Conservation (phyloP, 2,797 vertebrate species). For the Melanotaenia parkinsoni region DNA sequence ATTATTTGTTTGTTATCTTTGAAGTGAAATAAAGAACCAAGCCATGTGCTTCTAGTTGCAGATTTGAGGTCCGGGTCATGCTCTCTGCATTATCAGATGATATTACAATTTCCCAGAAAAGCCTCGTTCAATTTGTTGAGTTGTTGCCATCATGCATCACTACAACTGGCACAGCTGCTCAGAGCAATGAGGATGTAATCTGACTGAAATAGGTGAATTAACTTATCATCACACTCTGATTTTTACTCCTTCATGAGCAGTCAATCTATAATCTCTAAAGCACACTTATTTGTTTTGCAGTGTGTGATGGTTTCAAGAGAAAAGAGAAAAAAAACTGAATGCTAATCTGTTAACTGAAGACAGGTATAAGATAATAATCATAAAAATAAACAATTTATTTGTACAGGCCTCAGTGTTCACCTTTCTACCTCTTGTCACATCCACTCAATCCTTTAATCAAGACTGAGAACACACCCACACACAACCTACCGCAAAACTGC, state of each 20-base stretch:
- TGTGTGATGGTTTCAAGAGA: background rate
- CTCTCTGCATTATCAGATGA: constrained; percentile 21
- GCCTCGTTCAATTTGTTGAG: constrained; percentile 16
- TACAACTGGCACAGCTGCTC: constrained; percentile 25
- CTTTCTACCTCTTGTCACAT: too few species aligned
- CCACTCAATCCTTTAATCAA: too few species aligned
- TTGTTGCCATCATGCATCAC: constrained; percentile 20
- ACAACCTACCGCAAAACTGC: too few species aligned
- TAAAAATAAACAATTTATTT: too few species aligned
- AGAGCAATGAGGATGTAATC: constrained; percentile 15
- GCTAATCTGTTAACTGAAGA: background rate
- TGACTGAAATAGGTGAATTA: constrained; percentile 16
- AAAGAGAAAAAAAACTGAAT: background rate
- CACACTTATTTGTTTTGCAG: background rate
- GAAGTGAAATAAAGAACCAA: background rate
- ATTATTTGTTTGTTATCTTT: background rate
- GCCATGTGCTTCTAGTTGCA: constrained; percentile 6
- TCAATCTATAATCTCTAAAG: constrained; percentile 2
- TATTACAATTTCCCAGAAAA: constrained; percentile 26
- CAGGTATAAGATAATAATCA: background rate
- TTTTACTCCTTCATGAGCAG: constrained; percentile 8
- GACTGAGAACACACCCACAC: too few species aligned
- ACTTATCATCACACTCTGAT: constrained; percentile 13
- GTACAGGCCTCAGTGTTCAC: background rate
- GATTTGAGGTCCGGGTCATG: constrained; percentile 9